Evolutionary conservation across 2,888 invertebrate genomes (phyloP), one percentile per base, ranked within the genome.

Genomic region (Heteropelma amictum): DNA sequence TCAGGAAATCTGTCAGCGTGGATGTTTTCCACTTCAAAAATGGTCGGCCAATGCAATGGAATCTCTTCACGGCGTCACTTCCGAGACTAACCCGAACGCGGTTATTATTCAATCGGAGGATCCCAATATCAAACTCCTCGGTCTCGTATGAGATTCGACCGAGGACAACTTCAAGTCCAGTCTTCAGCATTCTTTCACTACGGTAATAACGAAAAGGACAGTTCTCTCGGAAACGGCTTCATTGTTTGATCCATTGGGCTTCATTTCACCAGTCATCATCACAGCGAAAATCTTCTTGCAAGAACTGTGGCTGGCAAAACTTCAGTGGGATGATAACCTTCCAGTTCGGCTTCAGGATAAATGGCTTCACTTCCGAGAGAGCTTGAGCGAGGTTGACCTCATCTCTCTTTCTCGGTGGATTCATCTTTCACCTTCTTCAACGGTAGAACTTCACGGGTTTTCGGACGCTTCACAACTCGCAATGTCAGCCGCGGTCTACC

Each of bases 391-490:
- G 2, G 23, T 49, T 5, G 12, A 47, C 0, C 12, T 23, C 2
- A 49, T 35, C 26, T 14, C 21, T 10, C 23, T 63, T 0, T 47
- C 23, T 8, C 47, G 61, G 4, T 61, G 35, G 47, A 33, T 35
- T 14, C 49, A 26, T 1, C 12, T 61, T 2, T 49, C 47, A 0
- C n/a, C 35, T 7, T 7, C 61, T 17, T 2, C 23, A 0, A 2
- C 21, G 17, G 45, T 47, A 3, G 49, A 61, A 21, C 47, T 61
- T 49, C 61, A 49, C n/a, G 49, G 35, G 0, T 63, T 63, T n/a
- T 63, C 61, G 12, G 61, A 63, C 47, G 61, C 49, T 5, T 63
- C 61, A 5, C 49, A 49, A 14, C 12, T 61, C 2, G 61, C 35
- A 0, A 42, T 42, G 42, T 3, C 42, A 0, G 42, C 42, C 1